Evolutionary conservation across 2,888 invertebrate genomes (phyloP), one percentile per base, ranked within the genome.

Genomic region (Eumacrocentrus americanus): DNA sequence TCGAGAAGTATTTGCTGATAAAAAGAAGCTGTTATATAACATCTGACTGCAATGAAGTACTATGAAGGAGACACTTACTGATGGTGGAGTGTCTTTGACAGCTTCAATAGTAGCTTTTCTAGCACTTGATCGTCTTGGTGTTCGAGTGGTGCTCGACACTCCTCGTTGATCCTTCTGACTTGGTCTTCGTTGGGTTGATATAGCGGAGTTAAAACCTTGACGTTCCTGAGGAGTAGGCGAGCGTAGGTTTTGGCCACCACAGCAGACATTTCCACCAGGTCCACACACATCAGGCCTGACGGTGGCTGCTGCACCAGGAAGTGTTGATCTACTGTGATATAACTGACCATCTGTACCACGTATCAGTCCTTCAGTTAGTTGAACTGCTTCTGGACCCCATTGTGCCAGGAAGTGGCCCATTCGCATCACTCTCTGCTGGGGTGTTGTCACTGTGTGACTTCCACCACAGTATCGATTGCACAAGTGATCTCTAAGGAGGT

Each of bases 401-500:
- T 88, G 87, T 69, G 83, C 85, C 60, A 88, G 75, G 78, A 88
- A 89, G 77, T 89, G 88, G 0, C 88, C 88, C 47, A 85, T 74
- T 6, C 87, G 81, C 7, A 86, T 84, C n/a, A 90, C 86, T 64
- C 89, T 85, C 73, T 91, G 91, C 61, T 88, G 87, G 0, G 90
- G 86, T 0, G 89, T 89, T 14, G 90, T 88, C 9, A 85, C 81
- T 1, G 92, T 92, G 76, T 92, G 91, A 60, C 88, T 87, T 1
- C 92, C 92, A 22, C 92, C 92, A 67, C 90, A 91, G 76, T 91
- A 91, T 0, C 92, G 88, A 77, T 88, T 89, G 75, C 88, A 87
- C 1, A 88, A 73, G 69, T 88, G 82, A 67, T 82, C 82, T 38
- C 77, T 77, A 25, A 37, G 29, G 40, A 22, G 9, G 23, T 20